Evolutionary conservation across 2,797 vertebrate genomes (phyloP).

Genomic region (Micropoecilia bifurca): DNA sequence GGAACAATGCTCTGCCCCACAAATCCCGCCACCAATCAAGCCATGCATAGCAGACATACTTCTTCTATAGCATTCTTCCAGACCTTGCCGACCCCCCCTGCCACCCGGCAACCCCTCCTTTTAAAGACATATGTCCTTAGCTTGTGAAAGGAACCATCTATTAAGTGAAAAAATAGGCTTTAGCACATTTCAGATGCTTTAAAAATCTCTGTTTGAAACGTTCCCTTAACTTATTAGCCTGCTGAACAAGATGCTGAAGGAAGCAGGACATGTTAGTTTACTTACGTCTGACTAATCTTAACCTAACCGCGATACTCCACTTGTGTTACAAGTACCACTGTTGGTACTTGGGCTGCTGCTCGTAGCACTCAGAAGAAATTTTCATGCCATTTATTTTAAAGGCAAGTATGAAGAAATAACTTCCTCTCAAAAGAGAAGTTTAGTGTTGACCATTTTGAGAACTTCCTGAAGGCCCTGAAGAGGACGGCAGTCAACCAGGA

Average conservation of each 20-base stretch:
- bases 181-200: not conserved
- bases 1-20: constrained; percentile 74
- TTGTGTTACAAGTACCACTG: not conserved
- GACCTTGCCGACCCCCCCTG: constrained; percentile 44
- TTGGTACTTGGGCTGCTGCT: not conserved
- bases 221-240: constrained; percentile 26
- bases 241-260: constrained; percentile 32
- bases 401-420: not conserved
- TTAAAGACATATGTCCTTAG: constrained; percentile 60
- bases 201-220: constrained; percentile 9
- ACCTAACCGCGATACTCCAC: not conserved
- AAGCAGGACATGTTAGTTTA: not conserved
- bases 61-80: constrained; percentile 70
- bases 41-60: constrained; percentile 76
- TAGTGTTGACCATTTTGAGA: not conserved
- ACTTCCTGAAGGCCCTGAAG: not conserved
- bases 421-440: not conserved
- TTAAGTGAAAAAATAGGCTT: constrained; percentile 19
- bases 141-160: constrained; percentile 56
- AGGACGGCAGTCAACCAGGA: not conserved
- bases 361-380: not conserved
- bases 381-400: not conserved
- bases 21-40: constrained; percentile 76
- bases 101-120: constrained; percentile 8
- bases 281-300: not conserved